These are phyloP conservation scores for Reticulitermes speratus DNA, from an alignment of 1,140 invertebrate genomes.

Conservation along the genomic window DNA sequence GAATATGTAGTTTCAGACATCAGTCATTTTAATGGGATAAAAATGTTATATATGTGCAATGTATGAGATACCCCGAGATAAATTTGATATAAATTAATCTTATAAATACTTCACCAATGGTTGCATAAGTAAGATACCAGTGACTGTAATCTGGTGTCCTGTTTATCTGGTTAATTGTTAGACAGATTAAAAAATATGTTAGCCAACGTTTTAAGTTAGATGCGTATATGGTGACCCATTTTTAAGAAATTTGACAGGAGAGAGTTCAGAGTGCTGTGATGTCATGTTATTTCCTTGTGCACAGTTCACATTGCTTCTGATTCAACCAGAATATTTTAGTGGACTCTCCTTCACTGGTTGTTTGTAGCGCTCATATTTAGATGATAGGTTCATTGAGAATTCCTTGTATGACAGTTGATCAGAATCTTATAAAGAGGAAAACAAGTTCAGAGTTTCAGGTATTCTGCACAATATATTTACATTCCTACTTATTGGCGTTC, in stretches of 20 bases:
- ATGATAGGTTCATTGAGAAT: background rate
- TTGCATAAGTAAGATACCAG: too few relatives aligned
- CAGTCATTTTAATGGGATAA: too few relatives aligned
- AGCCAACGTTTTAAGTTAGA: background rate
- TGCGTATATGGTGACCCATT: background rate
- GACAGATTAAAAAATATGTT: background rate
- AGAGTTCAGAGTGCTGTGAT: background rate
- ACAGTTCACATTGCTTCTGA: background rate
- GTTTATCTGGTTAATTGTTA: too few relatives aligned
- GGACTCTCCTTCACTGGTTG: background rate
- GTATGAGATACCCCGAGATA: too few relatives aligned
- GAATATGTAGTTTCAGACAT: too few relatives aligned
- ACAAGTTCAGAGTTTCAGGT: background rate
- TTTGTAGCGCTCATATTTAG: background rate
- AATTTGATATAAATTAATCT: too few relatives aligned
- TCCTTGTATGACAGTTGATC: background rate
- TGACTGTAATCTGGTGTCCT: too few relatives aligned
- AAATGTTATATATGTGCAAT: too few relatives aligned
- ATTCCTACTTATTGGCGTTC: too few relatives aligned
- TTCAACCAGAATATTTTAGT: background rate
- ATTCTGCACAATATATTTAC: too few relatives aligned
- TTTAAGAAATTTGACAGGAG: background rate
- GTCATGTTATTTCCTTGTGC: background rate
- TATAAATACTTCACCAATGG: too few relatives aligned
- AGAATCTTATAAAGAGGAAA: background rate